phyloP scores from a whole-genome alignment of 37 sponge, comb jelly and placozoan species.

The Diacarnus erythraeanus region DNA sequence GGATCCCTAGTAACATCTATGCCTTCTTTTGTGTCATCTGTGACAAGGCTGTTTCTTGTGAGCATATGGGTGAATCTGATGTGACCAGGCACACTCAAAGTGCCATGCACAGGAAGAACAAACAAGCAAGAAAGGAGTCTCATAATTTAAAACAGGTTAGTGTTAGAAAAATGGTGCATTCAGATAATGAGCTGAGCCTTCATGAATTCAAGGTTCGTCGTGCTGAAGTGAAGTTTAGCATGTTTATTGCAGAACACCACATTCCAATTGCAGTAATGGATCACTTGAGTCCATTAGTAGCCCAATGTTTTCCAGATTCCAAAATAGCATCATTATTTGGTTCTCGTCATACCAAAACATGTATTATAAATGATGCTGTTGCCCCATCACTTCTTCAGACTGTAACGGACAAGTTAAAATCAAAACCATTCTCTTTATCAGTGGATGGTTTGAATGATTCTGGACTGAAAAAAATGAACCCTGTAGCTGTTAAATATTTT shows the following conservation, averaged over 20 bases:
- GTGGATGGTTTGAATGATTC: not conserved
- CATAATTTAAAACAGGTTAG: not conserved
- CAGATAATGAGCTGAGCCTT: not conserved
- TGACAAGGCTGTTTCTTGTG: not conserved
- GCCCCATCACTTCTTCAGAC: not conserved
- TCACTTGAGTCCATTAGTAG: not conserved
- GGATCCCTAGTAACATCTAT: not conserved
- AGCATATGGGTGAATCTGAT: slow-evolving; percentile 2
- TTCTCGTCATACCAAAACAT: not conserved
- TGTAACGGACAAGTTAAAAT: not conserved
- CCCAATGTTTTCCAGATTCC: not conserved
- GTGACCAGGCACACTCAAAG: not conserved
- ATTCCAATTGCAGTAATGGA: slow-evolving; percentile 13
- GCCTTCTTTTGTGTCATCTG: not conserved
- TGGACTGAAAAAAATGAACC: not conserved
- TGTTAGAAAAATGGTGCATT: not conserved
- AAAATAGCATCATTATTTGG: not conserved
- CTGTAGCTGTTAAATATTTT: not conserved
- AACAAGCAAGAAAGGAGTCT: not conserved
- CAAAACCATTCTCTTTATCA: not conserved
- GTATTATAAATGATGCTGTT: not conserved
- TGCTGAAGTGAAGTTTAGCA: slow-evolving; percentile 3
- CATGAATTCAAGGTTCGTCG: not conserved
- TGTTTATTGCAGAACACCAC: slow-evolving; percentile 2
- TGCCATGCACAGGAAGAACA: not conserved